Conservation (phyloP, 1,140 invertebrate species). For the Nasonia vitripennis region DNA sequence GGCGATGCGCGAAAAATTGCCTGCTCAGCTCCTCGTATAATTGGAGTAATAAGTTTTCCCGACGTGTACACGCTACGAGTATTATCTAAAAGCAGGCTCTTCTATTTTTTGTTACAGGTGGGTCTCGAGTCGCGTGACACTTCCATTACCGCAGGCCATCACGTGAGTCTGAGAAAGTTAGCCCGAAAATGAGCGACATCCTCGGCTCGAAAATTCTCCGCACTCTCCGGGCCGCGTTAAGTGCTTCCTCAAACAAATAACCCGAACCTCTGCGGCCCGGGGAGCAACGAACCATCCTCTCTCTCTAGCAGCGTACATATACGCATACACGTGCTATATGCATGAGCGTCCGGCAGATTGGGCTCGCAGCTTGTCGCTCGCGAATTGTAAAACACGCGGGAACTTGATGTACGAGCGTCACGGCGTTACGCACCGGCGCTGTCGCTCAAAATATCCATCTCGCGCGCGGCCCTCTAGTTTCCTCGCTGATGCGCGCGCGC, state of each 20-base stretch:
- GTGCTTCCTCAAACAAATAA: constrained; percentile 41
- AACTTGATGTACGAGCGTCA: constrained; percentile 49
- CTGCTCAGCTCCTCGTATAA: neutral
- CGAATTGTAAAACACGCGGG: constrained; percentile 51
- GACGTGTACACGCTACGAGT: no score
- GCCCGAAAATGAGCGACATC: neutral
- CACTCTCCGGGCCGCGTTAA: neutral
- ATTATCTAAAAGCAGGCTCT: neutral
- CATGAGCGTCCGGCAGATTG: no score
- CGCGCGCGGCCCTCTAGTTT: neutral
- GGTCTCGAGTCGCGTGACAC: neutral
- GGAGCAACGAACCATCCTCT: neutral
- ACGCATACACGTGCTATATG: neutral
- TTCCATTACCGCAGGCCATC: neutral
- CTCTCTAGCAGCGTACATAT: neutral
- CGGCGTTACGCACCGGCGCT: constrained; percentile 47
- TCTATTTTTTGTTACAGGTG: constrained; percentile 36
- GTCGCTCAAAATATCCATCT: constrained; percentile 1
- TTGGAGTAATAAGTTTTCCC: neutral
- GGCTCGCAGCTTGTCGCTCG: constrained; percentile 28
- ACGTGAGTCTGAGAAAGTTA: neutral
- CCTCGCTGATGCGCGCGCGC: neutral
- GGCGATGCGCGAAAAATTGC: neutral
- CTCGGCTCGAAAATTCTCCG: constrained; percentile 24
- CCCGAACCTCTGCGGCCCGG: neutral